Conservation (phyloP, 2,888 invertebrate species). For the Osedax frankpressi region DNA sequence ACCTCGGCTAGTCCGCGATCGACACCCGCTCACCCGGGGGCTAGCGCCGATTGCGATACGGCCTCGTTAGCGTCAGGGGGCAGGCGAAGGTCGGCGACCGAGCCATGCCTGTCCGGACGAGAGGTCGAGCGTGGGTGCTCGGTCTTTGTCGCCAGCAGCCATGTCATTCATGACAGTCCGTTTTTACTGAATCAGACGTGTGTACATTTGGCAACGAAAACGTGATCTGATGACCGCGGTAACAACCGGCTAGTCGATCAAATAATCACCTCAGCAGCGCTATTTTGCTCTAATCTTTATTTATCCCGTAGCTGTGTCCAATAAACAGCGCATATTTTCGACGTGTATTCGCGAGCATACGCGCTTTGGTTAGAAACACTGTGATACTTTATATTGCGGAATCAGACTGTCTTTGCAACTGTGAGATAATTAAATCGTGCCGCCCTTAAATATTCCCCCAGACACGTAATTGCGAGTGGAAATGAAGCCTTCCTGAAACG, state of each 20-base stretch:
- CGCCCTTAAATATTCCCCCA: conserved; percentile 8
- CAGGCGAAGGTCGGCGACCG: not conserved
- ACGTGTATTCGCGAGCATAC: not conserved
- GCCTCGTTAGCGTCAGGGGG: not conserved
- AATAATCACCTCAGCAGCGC: not conserved
- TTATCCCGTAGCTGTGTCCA: not conserved
- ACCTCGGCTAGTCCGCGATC: not conserved
- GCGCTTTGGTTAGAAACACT: not conserved
- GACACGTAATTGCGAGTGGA: conserved; percentile 6
- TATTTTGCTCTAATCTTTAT: not conserved
- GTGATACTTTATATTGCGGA: not conserved
- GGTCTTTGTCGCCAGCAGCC: not conserved
- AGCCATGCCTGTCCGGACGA: too few relatives aligned
- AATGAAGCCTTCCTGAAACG: conserved; percentile 9
- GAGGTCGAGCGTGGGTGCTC: not conserved
- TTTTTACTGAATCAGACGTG: not conserved
- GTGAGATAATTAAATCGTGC: conserved; percentile 6
- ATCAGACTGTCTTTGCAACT: not conserved
- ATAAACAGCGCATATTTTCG: not conserved
- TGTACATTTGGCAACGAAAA: not conserved
- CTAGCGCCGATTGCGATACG: not conserved
- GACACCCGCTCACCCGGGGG: not conserved
- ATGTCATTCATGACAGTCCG: not conserved
- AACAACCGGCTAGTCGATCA: not conserved
- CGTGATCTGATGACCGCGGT: not conserved